Conservation (phyloP, 2,797 vertebrate species). For the Falco cherrug region DNA sequence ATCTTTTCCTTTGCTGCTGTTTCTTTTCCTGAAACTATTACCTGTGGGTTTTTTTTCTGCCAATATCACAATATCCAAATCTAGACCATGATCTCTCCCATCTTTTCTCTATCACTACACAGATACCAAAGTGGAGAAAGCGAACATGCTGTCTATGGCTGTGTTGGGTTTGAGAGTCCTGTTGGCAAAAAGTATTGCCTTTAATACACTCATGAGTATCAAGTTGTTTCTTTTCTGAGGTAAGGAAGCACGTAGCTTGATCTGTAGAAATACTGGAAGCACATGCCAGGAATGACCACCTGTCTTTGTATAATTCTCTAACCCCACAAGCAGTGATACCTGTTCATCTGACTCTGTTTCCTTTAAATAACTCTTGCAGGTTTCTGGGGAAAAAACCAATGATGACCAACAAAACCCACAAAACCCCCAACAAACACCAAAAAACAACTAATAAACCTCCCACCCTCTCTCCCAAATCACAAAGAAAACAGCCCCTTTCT, state of each 20-base stretch:
- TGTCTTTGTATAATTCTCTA: neutral
- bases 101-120: neutral
- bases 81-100: neutral
- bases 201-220: constrained; percentile 74
- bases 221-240: constrained; percentile 70
- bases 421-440: accelerated
- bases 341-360: neutral
- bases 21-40: neutral
- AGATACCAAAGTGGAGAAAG: neutral
- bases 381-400: neutral
- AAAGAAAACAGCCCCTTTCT: neutral
- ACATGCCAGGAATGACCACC: neutral
- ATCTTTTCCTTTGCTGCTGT: neutral
- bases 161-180: constrained; percentile 74
- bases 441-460: neutral
- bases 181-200: constrained; percentile 68
- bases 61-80: neutral
- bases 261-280: neutral
- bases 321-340: neutral
- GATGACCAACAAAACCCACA: no score
- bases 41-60: neutral
- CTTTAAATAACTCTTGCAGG: neutral
- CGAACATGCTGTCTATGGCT: constrained; percentile 69
- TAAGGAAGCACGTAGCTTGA: neutral
- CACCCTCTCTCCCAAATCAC: neutral